Evolutionary conservation across 2,888 invertebrate species (phyloP), one percentile per base, ranked within the genome.

Genomic region (Pyrrhia umbra): DNA sequence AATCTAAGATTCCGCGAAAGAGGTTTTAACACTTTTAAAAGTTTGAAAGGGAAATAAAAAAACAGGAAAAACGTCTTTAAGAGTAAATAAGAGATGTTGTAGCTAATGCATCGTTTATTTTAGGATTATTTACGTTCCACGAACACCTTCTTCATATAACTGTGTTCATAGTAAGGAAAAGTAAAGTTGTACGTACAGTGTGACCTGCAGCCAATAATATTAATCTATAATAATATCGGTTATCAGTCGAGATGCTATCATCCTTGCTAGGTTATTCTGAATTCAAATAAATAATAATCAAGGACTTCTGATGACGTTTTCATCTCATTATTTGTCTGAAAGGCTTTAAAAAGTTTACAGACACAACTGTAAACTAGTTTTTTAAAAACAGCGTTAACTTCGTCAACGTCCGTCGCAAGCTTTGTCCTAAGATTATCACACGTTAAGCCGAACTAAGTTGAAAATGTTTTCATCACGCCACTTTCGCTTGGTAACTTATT

Each of bases 381-480:
- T 49, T 72, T 25, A 10, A 10, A 50, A 52, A 25, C 40, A 30
- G 30, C 47, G 13, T 13, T 5, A 47, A 65, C 39, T 72, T 65
- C 0, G 16, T 20, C 45, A 18, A 20, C 3, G 27, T 49, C 42
- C 8, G 15, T 50, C 34, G 21, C 63, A 40, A 42, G 55, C 51
- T 52, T 56, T 49, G 37, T 56, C n/a, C 18, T 37, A 21, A 58
- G 51, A 75, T 52, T 45, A 52, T 56, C 55, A 52, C 55, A 61
- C 50, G 46, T 55, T 39, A 68, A 61, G 54, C 57, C 23, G 30
- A 47, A 65, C 34, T 63, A 43, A 67, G 46, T 15, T 60, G 39
- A 54, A 47, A 76, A 60, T 56, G 46, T 73, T 69, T 74, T 46
- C 40, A 50, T 75, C 43, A 45, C 49, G 43, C 16, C 25, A 61